A percentile compares a stretch with the other conserved stretches of the same genome.
These are phyloP conservation scores for Myxocyprinus asiaticus DNA, from an alignment of 2,113 vertebrate genomes.

Conservation along the genomic window DNA sequence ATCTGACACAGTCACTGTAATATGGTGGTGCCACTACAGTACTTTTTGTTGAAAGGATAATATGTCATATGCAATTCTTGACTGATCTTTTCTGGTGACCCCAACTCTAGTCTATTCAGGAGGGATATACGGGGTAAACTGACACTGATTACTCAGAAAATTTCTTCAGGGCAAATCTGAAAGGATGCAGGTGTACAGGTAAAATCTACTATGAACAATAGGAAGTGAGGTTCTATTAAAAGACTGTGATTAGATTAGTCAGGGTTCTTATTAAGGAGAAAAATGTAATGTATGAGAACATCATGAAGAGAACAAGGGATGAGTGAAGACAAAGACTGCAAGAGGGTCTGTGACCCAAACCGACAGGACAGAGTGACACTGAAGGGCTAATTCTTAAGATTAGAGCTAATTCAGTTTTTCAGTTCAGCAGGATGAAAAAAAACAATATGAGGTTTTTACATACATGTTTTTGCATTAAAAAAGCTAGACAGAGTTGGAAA, in stretches of 20 bases:
- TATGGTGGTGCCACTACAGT: too few relatives aligned
- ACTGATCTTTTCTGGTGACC: background rate
- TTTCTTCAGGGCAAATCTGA: slow-evolving; percentile 1
- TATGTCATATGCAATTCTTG: too few relatives aligned
- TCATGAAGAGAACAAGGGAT: background rate
- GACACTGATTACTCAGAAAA: background rate
- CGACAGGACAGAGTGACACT: slow-evolving; percentile 20
- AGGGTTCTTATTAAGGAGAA: slow-evolving; percentile 1
- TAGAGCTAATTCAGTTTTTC: slow-evolving; percentile 6
- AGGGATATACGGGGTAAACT: background rate
- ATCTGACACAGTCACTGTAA: too few relatives aligned
- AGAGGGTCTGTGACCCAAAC: background rate
- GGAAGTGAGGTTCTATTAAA: slow-evolving; percentile 16
- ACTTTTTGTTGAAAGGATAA: too few relatives aligned
- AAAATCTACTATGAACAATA: background rate
- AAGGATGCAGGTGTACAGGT: background rate
- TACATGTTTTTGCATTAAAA: too few relatives aligned
- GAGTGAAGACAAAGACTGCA: background rate
- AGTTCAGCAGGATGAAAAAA: background rate
- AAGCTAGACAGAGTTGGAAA: too few relatives aligned
- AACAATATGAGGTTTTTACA: too few relatives aligned
- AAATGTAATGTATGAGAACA: background rate
- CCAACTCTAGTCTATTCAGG: background rate
- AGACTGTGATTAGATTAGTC: background rate
- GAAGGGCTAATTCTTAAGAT: background rate